Base-by-base conservation (phyloP, 1,140 invertebrate genomes). In the Pectinophora gossypiella region DNA sequence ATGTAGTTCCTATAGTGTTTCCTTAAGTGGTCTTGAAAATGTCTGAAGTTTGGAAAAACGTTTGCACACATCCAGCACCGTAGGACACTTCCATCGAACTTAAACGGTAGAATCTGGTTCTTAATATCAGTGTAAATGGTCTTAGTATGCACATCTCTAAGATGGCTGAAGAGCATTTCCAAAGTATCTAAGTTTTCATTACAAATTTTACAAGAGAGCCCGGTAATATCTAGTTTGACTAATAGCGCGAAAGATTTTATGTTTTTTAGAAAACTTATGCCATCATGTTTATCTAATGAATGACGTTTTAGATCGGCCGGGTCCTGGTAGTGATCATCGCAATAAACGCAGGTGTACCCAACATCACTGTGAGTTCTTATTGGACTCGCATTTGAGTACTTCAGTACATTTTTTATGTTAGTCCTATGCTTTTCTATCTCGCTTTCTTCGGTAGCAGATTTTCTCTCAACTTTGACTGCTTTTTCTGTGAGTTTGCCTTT, bases 211-310 rank as follows among this genome's bases (percentile, higher is more conserved):
- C 80, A 85, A 51, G 60, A 46, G n/a, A 81, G 47, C 9, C 40
- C 38, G 1, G 75, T 81, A 1, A 79, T 75, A 18, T 82, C 79
- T 1, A 81, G 44, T 54, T 82, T 81, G 0, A 79, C 68, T 19
- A 72, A 59, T 38, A 63, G 51, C 7, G 47, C 45, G 12, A 42
- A 50, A 13, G 35, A 56, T 20, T n/a, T 9, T 12, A 32, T 51
- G 43, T 19, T 42, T 32, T 12, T 51, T 16, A 42, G n/a, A 40
- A 40, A 40, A 7, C 16, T 15, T 6, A 15, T 19, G 3, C 62
- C 52, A 6, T 64, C 54, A 32, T 82, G 76, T 0, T 43, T 18
- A 1, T 58, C 38, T 7, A 40, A 2, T 6, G 48, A 61, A 40
- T 67, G 64, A 0, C 3, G 22, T 54, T 67, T 68, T 2, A 68